Base-by-base conservation (phyloP, 2,113 vertebrate genomes). In the Sebastes schlegelii region DNA sequence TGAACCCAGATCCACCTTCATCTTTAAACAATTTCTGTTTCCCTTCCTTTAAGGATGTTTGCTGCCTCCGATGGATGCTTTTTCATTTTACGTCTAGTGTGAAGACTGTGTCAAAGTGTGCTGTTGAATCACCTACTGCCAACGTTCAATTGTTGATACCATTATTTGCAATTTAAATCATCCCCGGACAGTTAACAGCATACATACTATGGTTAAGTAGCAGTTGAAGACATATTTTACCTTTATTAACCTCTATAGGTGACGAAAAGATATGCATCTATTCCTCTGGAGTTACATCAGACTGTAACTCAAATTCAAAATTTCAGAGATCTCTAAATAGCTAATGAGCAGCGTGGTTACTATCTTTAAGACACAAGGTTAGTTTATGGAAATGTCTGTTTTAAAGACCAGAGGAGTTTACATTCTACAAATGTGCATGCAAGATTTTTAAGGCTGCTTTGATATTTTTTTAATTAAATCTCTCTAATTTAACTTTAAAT, bases 1-100 rank as follows among this genome's bases (percentile, higher is more conserved):
- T 77, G 52, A 75, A 82, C 26, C 54, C 5, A 76, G 6, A 75
- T 23, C 60, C 46, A 49, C 23, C 8, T 46, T 65, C 21, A 72
- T 70, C 60, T 70, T 69, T 77, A 16, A 61, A 19, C 10, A 54
- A 23, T 72, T 42, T 46, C 45, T 12, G 17, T 81, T 54, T 54
- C 4, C 45, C 10, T 57, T 8, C 45, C 14, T 63, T 77, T 52
- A 21, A 54, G 17, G 45, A 72, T 4, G 0, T 66, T 60, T 16
- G 26, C 14, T 26, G 23, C 77, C 49, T 40, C 45, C 19, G 23
- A 57, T 23, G 42, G 49, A 23, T 48, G 21, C 6, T 9, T 73
- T 45, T 17, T 72, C 48, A 46, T 54, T 74, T 68, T 12, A 16
- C 67, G 54, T 42, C 17, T 60, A 26, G 1, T 46, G 1, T 45